Evolutionary conservation across 2,113 vertebrate species (phyloP), one percentile per base, ranked within the genome.

Genomic region (Sminthopsis crassicaudata): DNA sequence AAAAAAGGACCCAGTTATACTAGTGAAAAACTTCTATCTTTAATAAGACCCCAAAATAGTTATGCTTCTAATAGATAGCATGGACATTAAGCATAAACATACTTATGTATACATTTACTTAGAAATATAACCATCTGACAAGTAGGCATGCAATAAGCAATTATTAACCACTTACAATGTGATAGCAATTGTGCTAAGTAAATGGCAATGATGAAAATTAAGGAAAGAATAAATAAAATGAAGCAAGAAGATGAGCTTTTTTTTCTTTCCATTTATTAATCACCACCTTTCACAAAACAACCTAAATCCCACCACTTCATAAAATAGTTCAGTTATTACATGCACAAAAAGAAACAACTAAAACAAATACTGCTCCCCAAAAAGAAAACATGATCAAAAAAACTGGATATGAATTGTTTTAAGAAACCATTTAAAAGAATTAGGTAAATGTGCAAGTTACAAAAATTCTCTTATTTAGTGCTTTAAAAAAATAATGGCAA

Each of bases 211-310:
- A 14, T 92, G 91, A 55, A 94, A 94, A 9, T 95, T 91, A 92
- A 96, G 46, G 93, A 92, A 96, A 12, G 8, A 90, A 89, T 84
- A 9, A 94, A 93, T 14, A 94, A 94, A 94, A 23, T 36, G 11
- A 96, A 93, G 51, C 7, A 92, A 88, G 60, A 93, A 90, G 30
- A 55, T 52, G 22, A 53, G 2, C 90, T 53, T 90, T 51, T 92
- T 92, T 95, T 96, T 30, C 19, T 94, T 91, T 93, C 93, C 27
- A 2, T 93, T 96, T 94, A 95, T 91, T 53, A 57, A 97, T 51
- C 46, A 60, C 8, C 93, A 53, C 26, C 46, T 50, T 92, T 94
- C 53, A 27, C 89, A 54, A 30, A 50, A 52, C n/a, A 93, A 93
- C 91, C 88, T 57, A 91, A 96, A 54, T 12, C 36, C n/a, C 27